A percentile compares a stretch with the other conserved stretches of the same genome.
Conservation (phyloP, 2,888 invertebrate species). For the Spilosoma lubricipeda region DNA sequence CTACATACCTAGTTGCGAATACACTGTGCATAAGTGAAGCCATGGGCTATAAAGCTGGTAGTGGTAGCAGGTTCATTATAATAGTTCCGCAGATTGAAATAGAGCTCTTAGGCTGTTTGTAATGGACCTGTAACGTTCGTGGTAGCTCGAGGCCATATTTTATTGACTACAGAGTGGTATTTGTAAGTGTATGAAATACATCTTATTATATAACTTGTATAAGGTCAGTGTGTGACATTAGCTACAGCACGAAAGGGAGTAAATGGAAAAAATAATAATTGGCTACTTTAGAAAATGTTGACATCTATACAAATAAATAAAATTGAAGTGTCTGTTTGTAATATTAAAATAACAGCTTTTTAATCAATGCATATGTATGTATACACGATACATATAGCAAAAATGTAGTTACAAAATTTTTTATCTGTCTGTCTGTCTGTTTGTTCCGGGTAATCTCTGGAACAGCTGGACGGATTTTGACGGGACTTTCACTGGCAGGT, state of each 20-base stretch:
- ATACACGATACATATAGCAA: no score
- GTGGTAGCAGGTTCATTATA: conserved; percentile 26
- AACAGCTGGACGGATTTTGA: no score
- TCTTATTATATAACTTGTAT: neutral
- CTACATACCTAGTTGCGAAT: conserved; percentile 13
- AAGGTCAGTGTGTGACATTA: neutral
- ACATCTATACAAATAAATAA: neutral
- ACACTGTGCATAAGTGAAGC: conserved; percentile 18
- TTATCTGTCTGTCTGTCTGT: no score
- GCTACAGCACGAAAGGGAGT: neutral
- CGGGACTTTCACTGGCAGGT: no score
- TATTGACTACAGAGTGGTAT: conserved; percentile 4
- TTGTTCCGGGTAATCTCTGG: no score
- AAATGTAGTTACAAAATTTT: no score
- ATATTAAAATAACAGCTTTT: no score
- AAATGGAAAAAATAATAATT: neutral
- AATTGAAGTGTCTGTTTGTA: no score
- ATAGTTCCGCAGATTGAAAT: conserved; percentile 27
- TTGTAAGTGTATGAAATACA: neutral
- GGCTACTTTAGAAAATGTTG: neutral
- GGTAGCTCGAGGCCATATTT: conserved; percentile 7
- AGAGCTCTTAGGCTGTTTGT: conserved; percentile 14
- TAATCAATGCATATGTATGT: no score
- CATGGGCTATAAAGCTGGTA: conserved; percentile 18
- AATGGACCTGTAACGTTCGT: conserved; percentile 18